These are phyloP conservation scores for Craterocephalus amniculus DNA, from an alignment of 2,797 vertebrate genomes.

Conservation along the genomic window DNA sequence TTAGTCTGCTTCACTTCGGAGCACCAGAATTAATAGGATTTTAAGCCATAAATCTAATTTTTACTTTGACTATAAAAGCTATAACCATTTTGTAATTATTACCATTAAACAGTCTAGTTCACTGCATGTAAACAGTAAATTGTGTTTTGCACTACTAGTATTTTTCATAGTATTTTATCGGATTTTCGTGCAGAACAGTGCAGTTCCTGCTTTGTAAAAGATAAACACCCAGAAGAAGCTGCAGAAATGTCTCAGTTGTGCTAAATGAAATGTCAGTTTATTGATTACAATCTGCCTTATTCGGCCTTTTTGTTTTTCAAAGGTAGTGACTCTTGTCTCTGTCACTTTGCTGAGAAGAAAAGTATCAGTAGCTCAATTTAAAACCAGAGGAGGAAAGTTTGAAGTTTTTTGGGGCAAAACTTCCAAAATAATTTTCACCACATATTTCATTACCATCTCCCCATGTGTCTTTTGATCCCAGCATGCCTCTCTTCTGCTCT, in stretches of 20 bases:
- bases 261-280: neutral
- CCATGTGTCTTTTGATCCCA: slow-evolving; percentile 80
- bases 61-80: slow-evolving; percentile 15
- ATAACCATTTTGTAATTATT: slow-evolving; percentile 6
- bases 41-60: neutral
- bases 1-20: no score
- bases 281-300: slow-evolving; percentile 1
- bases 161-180: neutral
- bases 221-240: slow-evolving; percentile 2
- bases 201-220: neutral
- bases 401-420: slow-evolving; percentile 54
- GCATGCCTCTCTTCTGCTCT: slow-evolving; percentile 65
- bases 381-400: slow-evolving; percentile 24
- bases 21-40: neutral
- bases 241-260: slow-evolving; percentile 14
- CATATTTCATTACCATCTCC: slow-evolving; percentile 61
- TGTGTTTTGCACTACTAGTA: slow-evolving; percentile 3
- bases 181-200: slow-evolving; percentile 19
- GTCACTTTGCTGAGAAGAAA: neutral
- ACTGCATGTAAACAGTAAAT: slow-evolving; percentile 13
- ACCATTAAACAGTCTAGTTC: slow-evolving; percentile 23
- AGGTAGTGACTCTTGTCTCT: slow-evolving; percentile 3
- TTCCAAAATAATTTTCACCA: slow-evolving; percentile 55
- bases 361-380: slow-evolving; percentile 9
- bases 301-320: neutral